These are phyloP conservation scores for Etheostoma spectabile DNA, from an alignment of 2,113 vertebrate genomes.

Conservation along the genomic window DNA sequence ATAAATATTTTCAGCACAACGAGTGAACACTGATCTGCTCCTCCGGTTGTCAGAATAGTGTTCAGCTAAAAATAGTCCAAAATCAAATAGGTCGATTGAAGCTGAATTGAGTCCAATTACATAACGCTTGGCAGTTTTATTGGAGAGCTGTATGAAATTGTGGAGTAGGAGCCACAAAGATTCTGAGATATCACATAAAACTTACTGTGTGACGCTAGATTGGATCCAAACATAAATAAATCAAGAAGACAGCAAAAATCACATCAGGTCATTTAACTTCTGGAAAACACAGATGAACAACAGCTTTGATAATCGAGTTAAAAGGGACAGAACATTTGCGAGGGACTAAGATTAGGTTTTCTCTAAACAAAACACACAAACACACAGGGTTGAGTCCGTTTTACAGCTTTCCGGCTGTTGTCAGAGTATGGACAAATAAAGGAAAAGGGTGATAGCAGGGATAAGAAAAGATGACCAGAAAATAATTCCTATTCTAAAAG, in stretches of 20 bases:
- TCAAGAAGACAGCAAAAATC: not conserved
- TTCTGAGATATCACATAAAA: constrained; percentile 4
- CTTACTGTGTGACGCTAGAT: not conserved
- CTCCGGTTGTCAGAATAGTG: constrained; percentile 32
- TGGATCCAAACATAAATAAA: constrained; percentile 15
- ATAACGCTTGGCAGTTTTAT: constrained; percentile 18
- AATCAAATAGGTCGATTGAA: constrained; percentile 64
- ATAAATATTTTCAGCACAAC: constrained; percentile 54
- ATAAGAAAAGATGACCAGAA: not conserved
- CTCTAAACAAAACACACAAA: not conserved
- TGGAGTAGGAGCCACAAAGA: not conserved
- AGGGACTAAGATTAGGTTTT: not conserved
- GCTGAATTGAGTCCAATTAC: constrained; percentile 41
- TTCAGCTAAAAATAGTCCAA: constrained; percentile 67
- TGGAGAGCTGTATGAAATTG: not conserved
- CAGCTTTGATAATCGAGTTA: constrained; percentile 7
- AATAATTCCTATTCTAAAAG: not conserved
- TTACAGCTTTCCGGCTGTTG: too few relatives aligned
- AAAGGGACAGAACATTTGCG: not conserved
- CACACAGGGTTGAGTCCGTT: not conserved
- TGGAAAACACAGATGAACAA: not conserved
- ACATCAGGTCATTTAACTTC: not conserved
- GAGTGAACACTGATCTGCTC: constrained; percentile 51
- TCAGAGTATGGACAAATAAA: not conserved
- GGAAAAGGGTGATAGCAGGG: not conserved